Base-by-base conservation (phyloP, 2,888 invertebrate species). In the Diarsia dahlii region DNA sequence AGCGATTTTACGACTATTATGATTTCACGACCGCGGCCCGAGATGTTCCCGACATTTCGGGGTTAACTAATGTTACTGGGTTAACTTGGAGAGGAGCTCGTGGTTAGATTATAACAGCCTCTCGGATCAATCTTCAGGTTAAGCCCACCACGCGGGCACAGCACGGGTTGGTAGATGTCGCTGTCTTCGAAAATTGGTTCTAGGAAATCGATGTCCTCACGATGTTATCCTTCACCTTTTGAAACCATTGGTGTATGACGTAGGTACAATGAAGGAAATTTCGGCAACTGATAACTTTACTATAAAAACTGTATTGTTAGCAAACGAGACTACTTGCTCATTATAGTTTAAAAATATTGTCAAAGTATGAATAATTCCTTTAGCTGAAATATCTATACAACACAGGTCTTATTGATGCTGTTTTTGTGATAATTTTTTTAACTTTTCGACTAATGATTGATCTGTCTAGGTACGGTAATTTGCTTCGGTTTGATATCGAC, bases 1-100 rank as follows among this genome's bases (percentile, higher is more conserved):
- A 94, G 91, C 87, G 87, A 89, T 87, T 91, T 93, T 91, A 93
- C 87, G 90, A 90, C 79, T 70, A 69, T 69, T 34, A 69, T 60
- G 76, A 76, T 84, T 87, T 87, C 80, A 81, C 78, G 82, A 77
- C 82, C 23, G 28, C 65, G 67, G 50, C 45, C 71, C 56, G 50
- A 79, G 79, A 81, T 80, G 80, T 70, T 71, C 46, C 58, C 6
- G 60, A 75, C 65, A 66, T 71, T 77, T 60, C 20, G 20, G 12
- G 77, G 79, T 76, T 69, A 76, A 66, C 48, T 39, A n/a, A 56
- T 58, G 39, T 20, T 45, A 9, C 28, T 28, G 52, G n/a, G 58
- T 48, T 48, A n/a, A 39, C 39, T 39, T 48, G 13, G 3, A 13
- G 46, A n/a, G n/a, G n/a, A 48, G 46, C 46, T 13, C 13, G 46